Evolutionary conservation across 2,797 vertebrate species (phyloP), one percentile per base, ranked within the genome.

Genomic region (Moxostoma hubbsi): DNA sequence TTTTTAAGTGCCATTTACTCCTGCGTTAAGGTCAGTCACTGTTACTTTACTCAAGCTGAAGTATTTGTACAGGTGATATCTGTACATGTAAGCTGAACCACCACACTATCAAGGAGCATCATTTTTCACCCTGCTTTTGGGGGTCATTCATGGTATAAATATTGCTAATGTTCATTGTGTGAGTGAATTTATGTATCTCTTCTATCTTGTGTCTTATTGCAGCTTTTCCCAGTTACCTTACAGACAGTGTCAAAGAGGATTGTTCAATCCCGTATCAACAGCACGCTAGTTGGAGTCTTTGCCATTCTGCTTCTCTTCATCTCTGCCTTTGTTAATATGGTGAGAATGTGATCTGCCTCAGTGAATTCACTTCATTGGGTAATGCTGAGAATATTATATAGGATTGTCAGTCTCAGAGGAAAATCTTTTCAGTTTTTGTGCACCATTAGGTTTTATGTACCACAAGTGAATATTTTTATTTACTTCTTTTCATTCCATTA

Each of bases 311-410:
- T 99, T 6, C 94, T 98, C 90, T 98, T 97, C 85, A 84, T 95
- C 80, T 93, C 97, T 0, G 96, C 97, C 81, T 94, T 97, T 1
- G 89, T 95, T 86, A 98, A 95, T 93, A 98, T 99, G 97, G 97
- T 98, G 93, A 77, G 90, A 55, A 78, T 63, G 53, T 79, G 55
- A 43, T 61, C 5, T 11, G 57, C 15, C 61, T 4, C 11, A 13
- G 11, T n/a, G 36, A 45, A 63, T 63, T 45, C 24, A 63, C 24
- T 36, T 43, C 9, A 62, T 7, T 57, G 55, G n/a, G 16, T 9
- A 7, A 62, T 45, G 13, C 61, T 13, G 12, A 45, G 12, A 45
- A 63, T n/a, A 45, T 24, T 12, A 6, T 6, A 7, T 2, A 24
- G 24, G 24, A 24, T n/a, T 45, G 24, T 59, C 8, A 7, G 15